phyloP scores from a whole-genome alignment of 2,113 vertebrate species.

The Crotophaga sulcirostris region DNA sequence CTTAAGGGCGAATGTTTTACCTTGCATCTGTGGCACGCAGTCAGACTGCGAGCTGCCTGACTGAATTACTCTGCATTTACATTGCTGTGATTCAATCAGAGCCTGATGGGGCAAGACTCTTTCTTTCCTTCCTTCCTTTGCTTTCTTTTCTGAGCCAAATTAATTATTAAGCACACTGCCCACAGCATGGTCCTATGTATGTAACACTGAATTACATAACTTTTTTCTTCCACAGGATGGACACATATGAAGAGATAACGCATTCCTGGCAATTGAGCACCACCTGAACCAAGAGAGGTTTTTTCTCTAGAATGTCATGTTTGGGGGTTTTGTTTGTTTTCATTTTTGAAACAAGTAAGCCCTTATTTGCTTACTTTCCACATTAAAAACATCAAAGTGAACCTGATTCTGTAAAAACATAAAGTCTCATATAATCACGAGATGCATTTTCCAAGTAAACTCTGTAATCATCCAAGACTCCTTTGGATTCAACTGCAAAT shows the following conservation, averaged over 20 bases:
- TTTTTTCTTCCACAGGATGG: not conserved
- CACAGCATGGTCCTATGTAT: not conserved
- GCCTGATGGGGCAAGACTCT: not conserved
- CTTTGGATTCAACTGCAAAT: not conserved
- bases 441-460: not conserved
- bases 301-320: not conserved
- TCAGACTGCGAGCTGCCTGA: not conserved
- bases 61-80: slow-evolving; percentile 34
- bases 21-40: slow-evolving; percentile 6
- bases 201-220: not conserved
- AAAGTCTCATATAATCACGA: not conserved
- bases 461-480: not conserved
- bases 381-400: not conserved
- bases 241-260: not conserved
- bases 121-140: not conserved
- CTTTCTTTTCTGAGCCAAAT: slow-evolving; percentile 32
- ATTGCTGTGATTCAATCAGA: slow-evolving; percentile 30
- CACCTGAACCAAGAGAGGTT: not conserved
- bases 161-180: not conserved
- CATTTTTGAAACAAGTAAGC: not conserved
- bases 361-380: not conserved
- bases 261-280: not conserved
- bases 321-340: not conserved
- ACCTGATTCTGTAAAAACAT: not conserved
- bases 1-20: slow-evolving; percentile 54